These are phyloP conservation scores for Gephyroberyx darwinii DNA, from an alignment of 2,797 vertebrate genomes.

Conservation along the genomic window DNA sequence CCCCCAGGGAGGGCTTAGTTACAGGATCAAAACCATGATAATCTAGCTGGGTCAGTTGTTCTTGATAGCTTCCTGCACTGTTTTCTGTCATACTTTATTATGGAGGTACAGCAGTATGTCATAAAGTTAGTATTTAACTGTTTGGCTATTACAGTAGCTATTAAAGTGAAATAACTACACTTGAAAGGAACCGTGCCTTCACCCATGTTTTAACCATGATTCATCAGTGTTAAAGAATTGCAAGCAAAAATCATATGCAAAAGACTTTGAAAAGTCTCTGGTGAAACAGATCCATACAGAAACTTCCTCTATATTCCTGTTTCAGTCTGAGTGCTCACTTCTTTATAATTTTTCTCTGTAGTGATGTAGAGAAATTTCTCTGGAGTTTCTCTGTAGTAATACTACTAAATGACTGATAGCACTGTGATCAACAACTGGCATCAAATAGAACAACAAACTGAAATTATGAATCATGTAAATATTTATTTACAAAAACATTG, in stretches of 20 bases:
- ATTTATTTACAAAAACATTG: constrained; percentile 42
- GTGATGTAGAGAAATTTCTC: too few relatives aligned
- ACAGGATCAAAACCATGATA: constrained; percentile 35
- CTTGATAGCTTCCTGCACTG: constrained; percentile 56
- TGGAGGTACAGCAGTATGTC: not conserved
- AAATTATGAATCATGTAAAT: constrained; percentile 23
- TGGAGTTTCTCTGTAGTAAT: too few relatives aligned
- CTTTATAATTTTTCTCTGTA: not conserved
- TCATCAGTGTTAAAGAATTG: too few relatives aligned
- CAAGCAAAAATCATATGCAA: too few relatives aligned
- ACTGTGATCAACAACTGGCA: not conserved
- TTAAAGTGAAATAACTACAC: too few relatives aligned
- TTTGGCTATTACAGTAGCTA: not conserved
- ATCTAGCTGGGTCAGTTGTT: constrained; percentile 30
- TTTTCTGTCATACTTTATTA: not conserved
- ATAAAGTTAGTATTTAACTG: not conserved
- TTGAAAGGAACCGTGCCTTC: too few relatives aligned
- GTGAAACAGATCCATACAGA: too few relatives aligned
- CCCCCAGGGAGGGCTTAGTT: constrained; percentile 44
- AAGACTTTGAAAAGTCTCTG: not conserved
- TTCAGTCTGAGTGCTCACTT: not conserved
- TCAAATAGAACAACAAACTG: constrained; percentile 3
- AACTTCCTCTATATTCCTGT: not conserved
- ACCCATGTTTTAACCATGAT: too few relatives aligned
- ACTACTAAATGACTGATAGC: too few relatives aligned